Conservation (phyloP, 2,797 vertebrate genomes). For the Dendrocincla fuliginosa region DNA sequence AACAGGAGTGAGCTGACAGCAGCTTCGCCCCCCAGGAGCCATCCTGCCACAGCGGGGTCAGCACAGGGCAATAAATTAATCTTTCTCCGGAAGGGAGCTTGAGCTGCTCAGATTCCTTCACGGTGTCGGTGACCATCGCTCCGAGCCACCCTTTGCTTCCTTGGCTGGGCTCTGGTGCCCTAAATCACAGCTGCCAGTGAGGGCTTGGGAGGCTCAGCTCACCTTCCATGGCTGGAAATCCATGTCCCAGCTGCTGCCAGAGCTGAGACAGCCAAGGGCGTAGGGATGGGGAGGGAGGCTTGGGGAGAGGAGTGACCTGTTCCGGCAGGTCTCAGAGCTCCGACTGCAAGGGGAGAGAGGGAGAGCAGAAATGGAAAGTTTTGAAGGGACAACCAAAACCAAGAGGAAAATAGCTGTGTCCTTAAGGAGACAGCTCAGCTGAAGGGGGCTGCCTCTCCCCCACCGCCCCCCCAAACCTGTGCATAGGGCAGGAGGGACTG, state of each 20-base stretch:
- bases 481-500: neutral
- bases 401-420: fast-evolving
- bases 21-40: neutral
- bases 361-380: neutral
- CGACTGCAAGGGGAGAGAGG: neutral
- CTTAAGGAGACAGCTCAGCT: fast-evolving
- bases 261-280: neutral
- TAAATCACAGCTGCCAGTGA: neutral
- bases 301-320: neutral
- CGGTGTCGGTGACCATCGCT: fast-evolving
- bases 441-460: neutral
- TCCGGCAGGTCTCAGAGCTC: conserved; percentile 26
- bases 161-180: neutral
- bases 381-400: neutral
- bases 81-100: neutral
- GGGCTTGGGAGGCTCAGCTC: neutral
- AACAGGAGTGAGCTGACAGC: neutral
- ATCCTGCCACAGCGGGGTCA: neutral
- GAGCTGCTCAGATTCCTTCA: neutral
- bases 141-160: neutral
- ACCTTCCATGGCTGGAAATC: neutral
- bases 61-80: conserved; percentile 7
- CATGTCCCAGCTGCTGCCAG: neutral
- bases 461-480: fast-evolving
- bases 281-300: neutral